phyloP scores from a whole-genome alignment of 1,140 invertebrate genomes.

The Heliothis virescens region DNA sequence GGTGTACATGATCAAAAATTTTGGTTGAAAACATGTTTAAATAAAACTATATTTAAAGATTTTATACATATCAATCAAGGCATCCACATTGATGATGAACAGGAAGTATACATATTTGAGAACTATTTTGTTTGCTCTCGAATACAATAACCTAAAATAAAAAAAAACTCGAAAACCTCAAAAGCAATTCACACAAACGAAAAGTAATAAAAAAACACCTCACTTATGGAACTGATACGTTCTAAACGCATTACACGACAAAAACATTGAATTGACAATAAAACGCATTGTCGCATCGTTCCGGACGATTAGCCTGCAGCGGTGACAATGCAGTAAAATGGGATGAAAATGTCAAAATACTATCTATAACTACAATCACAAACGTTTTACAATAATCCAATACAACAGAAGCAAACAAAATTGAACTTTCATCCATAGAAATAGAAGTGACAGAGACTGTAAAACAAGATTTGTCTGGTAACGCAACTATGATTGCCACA shows the following conservation, averaged over 20 bases:
- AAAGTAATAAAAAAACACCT: conserved; percentile 7
- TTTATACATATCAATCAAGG: too few relatives aligned
- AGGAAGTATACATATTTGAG: too few relatives aligned
- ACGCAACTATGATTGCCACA: conserved; percentile 56
- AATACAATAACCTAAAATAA: not conserved
- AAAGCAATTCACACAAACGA: not conserved
- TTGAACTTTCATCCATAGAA: conserved; percentile 49
- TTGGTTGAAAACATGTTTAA: too few relatives aligned
- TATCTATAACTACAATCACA: conserved; percentile 77
- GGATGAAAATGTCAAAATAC: conserved; percentile 85
- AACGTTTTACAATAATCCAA: conserved; percentile 38
- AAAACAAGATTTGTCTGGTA: conserved; percentile 22
- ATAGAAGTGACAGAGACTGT: conserved; percentile 39
- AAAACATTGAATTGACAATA: conserved; percentile 62
- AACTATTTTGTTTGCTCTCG: too few relatives aligned
- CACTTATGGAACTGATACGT: conserved; percentile 35
- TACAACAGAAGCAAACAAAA: conserved; percentile 31
- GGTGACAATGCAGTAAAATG: conserved; percentile 74
- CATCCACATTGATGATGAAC: too few relatives aligned
- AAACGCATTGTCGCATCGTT: conserved; percentile 69
- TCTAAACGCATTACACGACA: conserved; percentile 45
- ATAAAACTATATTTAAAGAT: too few relatives aligned
- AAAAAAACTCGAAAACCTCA: conserved; percentile 1
- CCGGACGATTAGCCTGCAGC: conserved; percentile 78
- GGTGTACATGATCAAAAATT: too few relatives aligned